phyloP scores from a whole-genome alignment of 2,797 vertebrate species.

The Mus spretus region DNA sequence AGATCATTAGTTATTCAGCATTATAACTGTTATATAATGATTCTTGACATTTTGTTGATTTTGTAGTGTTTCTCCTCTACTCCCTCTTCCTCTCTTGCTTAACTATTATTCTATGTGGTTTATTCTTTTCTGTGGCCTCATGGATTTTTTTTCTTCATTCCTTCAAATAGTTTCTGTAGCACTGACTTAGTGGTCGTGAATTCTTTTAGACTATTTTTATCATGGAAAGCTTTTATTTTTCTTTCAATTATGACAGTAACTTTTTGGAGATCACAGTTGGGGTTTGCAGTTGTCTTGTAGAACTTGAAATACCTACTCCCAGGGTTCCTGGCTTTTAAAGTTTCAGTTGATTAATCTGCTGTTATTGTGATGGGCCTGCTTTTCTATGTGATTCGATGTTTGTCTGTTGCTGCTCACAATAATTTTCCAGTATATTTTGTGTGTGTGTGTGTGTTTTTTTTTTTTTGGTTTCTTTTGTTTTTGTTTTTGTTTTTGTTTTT shows the following conservation, averaged over 20 bases:
- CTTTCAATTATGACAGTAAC: slow-evolving; percentile 12
- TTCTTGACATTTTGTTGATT: background rate
- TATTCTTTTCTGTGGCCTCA: background rate
- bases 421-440: background rate
- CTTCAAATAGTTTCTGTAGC: background rate
- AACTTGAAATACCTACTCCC: background rate
- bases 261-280: background rate
- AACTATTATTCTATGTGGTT: background rate
- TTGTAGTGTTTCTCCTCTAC: background rate
- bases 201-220: slow-evolving; percentile 9
- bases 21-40: background rate
- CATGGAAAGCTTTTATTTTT: background rate
- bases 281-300: background rate
- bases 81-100: background rate
- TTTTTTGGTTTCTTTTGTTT: no score
- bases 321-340: background rate
- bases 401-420: background rate
- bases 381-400: background rate
- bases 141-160: background rate
- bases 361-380: background rate
- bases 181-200: background rate
- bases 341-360: background rate
- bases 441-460: no score
- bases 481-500: no score
- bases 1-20: background rate